A percentile compares a stretch with the other conserved stretches of the same genome.
Conservation (phyloP, 2,888 invertebrate species). For the Polydrusus pterygomalis region DNA sequence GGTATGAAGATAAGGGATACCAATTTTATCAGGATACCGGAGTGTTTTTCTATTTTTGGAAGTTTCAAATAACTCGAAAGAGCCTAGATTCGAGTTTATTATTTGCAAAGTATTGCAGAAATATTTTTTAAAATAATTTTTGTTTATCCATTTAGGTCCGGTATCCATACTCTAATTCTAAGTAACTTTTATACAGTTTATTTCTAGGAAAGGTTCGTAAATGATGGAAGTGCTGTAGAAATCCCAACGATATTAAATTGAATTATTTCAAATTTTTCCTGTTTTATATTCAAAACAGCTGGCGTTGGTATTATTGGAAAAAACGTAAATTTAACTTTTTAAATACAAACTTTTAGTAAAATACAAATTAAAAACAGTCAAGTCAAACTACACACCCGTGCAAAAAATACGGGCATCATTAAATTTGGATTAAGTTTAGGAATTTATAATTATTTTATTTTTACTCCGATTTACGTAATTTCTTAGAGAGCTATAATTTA, state of each 20-base stretch:
- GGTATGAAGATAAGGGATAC: constrained; percentile 20
- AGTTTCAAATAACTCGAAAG: not conserved
- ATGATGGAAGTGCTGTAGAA: not conserved
- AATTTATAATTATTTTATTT: too few species aligned
- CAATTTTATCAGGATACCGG: constrained; percentile 7
- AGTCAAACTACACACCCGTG: too few species aligned
- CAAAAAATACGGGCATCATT: too few species aligned
- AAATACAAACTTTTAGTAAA: too few species aligned
- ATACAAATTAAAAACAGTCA: too few species aligned
- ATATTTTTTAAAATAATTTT: not conserved
- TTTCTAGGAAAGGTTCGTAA: not conserved
- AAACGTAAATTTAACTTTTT: too few species aligned
- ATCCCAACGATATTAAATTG: too few species aligned
- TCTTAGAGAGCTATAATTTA: too few species aligned
- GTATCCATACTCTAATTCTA: not conserved
- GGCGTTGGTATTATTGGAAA: not conserved
- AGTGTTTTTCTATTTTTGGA: not conserved
- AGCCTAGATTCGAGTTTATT: not conserved
- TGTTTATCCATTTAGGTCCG: not conserved
- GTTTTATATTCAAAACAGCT: too few species aligned
- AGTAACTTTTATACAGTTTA: not conserved
- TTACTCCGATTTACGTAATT: too few species aligned
- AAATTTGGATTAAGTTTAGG: too few species aligned
- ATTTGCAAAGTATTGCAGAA: not conserved
- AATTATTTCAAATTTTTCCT: too few species aligned